Base-by-base conservation (phyloP, 37 sponge, comb jelly and placozoan species). In the Cladorhizidae sp. region DNA sequence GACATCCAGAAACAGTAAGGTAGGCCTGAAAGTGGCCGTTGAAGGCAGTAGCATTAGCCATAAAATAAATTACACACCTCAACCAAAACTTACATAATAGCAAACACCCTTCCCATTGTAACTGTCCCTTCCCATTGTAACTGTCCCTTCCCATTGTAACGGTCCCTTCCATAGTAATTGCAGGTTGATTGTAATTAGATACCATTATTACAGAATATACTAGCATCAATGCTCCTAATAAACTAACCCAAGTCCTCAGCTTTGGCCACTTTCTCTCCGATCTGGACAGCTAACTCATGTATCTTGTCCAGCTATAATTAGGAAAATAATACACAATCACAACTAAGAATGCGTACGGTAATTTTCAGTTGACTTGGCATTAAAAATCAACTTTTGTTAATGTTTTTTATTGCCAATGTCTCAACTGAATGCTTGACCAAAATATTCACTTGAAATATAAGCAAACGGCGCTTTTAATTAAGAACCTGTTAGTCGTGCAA, bases 231-330 rank as follows among this genome's bases (percentile, higher is more conserved):
- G 33, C 25, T 28, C 18, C 31, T 8, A 45, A 42, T 63, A 31
- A 7, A 64, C 92, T 78, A 23, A 95, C 97, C 99, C 0, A 98
- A 74, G 39, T 89, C 81, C 65, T 98, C 99, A 29, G 99, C 93
- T 50, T 93, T 91, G 1, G 99, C 90, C n/a, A 98, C 88, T 43
- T 95, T 95, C 81, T 95, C 90, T 78, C 99, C 99, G 57, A 98
- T 93, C 71, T 95, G 94, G 0, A 93, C 92, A 40, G 91, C 96
- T 21, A 93, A 58, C 35, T 90, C 94, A 62, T 93, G 93, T 35
- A 96, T 93, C 80, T 91, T 86, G 43, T 96, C 85, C 15, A 87
- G 83, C 90, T 93, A 28, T 11, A 83, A 1, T 1, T 20, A 36
- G 72, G 50, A 36, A 39, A 36, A 72, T n/a, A 72, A 37, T 37